Evolutionary conservation across 2,797 vertebrate genomes (phyloP), one percentile per base, ranked within the genome.

Genomic region (Psittacula derbiana): DNA sequence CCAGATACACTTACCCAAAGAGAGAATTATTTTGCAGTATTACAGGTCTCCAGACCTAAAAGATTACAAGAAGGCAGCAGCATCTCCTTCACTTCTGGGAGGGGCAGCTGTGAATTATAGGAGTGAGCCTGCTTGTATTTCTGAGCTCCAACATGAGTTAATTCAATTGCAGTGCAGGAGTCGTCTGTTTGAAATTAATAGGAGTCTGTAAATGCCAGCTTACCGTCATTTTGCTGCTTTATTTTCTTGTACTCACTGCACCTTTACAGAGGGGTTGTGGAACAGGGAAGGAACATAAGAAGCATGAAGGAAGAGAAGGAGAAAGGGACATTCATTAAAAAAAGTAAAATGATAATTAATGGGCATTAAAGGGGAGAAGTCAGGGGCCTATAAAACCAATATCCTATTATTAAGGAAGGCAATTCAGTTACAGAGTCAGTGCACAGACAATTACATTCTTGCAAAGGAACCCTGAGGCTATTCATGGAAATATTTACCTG

Each of bases 371-470:
- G 65, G 53, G 65, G 53, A 92, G 61, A 49, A 72, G 91, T 87
- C 57, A 74, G 72, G 61, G 87, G 49, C 79, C 79, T 67, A 75
- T 72, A 93, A 94, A 93, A 36, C 57, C 57, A 74, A 86, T 75
- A 94, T 83, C 28, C 81, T 66, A 92, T 79, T 86, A 96, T 83
- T 94, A 94, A 89, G 79, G 57, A 75, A 89, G 44, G 81, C 81
- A 96, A 94, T 95, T 88, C 46, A 86, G 93, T 96, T 89, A 95
- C 13, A 89, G 78, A 95, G 61, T 57, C 79, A 86, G 85, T 79
- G 87, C 69, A 78, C 79, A 92, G 86, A 81, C 86, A 95, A 91
- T 94, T 88, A 69, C 49, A 80, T 75, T 86, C 87, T 65, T 95
- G 87, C 81, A 75, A 85, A 93, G 66, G 75, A 86, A 72, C 75